Evolutionary conservation across 2,797 vertebrate species (phyloP).

Genomic region (Hippopotamyrus pictus): DNA sequence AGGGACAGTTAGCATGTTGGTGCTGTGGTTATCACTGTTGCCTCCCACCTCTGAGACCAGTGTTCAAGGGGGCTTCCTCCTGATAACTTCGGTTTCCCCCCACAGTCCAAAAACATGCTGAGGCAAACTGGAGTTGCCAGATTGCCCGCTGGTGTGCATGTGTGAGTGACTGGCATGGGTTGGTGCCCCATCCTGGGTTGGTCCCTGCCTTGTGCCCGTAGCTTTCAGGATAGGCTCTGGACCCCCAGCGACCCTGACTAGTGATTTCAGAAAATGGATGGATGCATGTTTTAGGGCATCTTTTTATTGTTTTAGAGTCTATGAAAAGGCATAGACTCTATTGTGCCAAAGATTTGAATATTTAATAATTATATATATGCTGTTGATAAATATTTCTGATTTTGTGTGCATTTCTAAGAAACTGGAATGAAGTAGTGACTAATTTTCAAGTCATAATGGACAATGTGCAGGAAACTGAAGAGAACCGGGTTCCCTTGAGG

Average conservation of each 20-base stretch:
- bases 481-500: neutral
- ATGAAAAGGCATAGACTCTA: neutral
- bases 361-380: neutral
- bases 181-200: neutral
- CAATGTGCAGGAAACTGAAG: neutral
- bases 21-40: neutral
- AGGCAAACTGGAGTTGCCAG: neutral
- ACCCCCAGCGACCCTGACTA: neutral
- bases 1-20: neutral
- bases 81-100: neutral
- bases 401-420: neutral
- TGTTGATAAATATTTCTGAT: neutral
- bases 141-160: neutral
- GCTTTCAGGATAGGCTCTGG: neutral
- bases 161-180: neutral
- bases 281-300: neutral
- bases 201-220: neutral
- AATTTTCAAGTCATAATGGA: neutral
- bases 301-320: neutral
- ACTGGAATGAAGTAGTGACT: neutral
- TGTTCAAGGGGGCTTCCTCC: neutral
- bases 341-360: neutral
- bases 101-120: neutral
- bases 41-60: neutral
- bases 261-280: neutral